Evolutionary conservation across 2,888 invertebrate species (phyloP).

Genomic region (Yponomeuta cagnagella): DNA sequence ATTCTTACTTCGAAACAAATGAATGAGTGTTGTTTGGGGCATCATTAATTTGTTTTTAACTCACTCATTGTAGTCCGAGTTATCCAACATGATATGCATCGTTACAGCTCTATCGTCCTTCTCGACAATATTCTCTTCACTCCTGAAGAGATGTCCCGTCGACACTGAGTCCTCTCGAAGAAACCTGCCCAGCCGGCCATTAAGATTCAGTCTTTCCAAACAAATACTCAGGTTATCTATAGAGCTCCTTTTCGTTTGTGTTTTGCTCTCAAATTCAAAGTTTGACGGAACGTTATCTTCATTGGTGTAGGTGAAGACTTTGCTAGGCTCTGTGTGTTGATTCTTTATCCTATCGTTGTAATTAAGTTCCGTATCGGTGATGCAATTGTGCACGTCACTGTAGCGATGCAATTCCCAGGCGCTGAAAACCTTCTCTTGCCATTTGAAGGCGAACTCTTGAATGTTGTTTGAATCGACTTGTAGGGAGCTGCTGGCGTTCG

Average conservation of each 20-base stretch:
- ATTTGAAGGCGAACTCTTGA: slow-evolving; percentile 68
- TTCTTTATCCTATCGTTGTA: slow-evolving; percentile 48
- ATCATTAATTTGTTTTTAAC: slow-evolving; percentile 24
- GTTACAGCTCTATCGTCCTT: slow-evolving; percentile 25
- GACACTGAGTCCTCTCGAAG: slow-evolving; percentile 39
- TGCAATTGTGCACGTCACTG: slow-evolving; percentile 76
- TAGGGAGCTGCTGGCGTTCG: slow-evolving; percentile 24
- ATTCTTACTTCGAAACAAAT: too few species aligned
- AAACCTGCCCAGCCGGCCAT: slow-evolving; percentile 28
- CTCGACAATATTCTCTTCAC: slow-evolving; percentile 39
- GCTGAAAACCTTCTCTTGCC: slow-evolving; percentile 85
- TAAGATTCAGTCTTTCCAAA: slow-evolving; percentile 38
- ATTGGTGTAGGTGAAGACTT: slow-evolving; percentile 75
- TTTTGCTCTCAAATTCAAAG: background rate
- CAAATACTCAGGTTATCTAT: slow-evolving; percentile 33
- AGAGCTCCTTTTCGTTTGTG: background rate
- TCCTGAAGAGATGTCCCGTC: slow-evolving; percentile 43
- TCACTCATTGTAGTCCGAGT: slow-evolving; percentile 61
- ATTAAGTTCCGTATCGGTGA: slow-evolving; percentile 71
- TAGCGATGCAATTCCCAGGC: slow-evolving; percentile 77
- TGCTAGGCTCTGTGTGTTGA: slow-evolving; percentile 41
- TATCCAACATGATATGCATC: slow-evolving; percentile 60
- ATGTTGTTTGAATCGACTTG: slow-evolving; percentile 24
- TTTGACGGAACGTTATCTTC: slow-evolving; percentile 70
- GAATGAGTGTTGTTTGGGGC: background rate